These are phyloP conservation scores for Mnemiopsis leidyi DNA, from an alignment of 37 sponge, comb jelly and placozoan genomes.

Conservation along the genomic window DNA sequence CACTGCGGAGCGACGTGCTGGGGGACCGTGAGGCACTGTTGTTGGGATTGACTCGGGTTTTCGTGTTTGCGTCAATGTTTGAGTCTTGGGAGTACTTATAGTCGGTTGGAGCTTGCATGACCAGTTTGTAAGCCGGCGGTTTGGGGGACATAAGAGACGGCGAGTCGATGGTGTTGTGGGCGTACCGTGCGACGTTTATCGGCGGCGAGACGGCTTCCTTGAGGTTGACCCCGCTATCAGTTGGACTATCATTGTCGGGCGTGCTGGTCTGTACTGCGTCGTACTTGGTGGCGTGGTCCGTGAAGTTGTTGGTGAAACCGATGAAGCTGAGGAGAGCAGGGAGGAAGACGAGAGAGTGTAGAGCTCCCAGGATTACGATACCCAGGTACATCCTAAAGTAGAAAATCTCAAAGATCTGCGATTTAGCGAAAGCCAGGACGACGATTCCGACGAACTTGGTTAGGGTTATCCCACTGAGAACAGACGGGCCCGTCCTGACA, in stretches of 20 bases:
- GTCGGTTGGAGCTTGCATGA: background rate
- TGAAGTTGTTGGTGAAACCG: slow-evolving; percentile 69
- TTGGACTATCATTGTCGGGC: background rate
- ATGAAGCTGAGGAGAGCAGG: slow-evolving; percentile 92
- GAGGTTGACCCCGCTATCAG: slow-evolving; percentile 56
- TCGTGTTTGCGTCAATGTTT: background rate
- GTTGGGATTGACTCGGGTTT: background rate
- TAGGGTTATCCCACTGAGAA: slow-evolving; percentile 95
- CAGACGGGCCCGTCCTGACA: slow-evolving; percentile 88
- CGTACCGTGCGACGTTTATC: slow-evolving; percentile 9
- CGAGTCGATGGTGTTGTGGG: background rate
- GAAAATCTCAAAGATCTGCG: slow-evolving; percentile 91
- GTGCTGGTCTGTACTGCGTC: slow-evolving; percentile 7
- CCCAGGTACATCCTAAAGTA: slow-evolving; percentile 98
- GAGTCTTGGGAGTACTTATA: background rate
- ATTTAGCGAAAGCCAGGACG: slow-evolving; percentile 92
- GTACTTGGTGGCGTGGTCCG: background rate
- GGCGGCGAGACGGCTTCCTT: background rate
- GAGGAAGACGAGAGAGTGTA: slow-evolving; percentile 90
- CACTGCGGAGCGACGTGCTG: background rate
- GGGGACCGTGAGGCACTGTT: background rate
- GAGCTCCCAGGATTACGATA: slow-evolving; percentile 79
- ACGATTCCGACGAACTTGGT: slow-evolving; percentile 98
- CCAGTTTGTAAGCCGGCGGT: background rate
- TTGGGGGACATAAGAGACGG: slow-evolving; percentile 30